Evolutionary conservation across 2,797 vertebrate genomes (phyloP).

Genomic region (Leuciscus waleckii): DNA sequence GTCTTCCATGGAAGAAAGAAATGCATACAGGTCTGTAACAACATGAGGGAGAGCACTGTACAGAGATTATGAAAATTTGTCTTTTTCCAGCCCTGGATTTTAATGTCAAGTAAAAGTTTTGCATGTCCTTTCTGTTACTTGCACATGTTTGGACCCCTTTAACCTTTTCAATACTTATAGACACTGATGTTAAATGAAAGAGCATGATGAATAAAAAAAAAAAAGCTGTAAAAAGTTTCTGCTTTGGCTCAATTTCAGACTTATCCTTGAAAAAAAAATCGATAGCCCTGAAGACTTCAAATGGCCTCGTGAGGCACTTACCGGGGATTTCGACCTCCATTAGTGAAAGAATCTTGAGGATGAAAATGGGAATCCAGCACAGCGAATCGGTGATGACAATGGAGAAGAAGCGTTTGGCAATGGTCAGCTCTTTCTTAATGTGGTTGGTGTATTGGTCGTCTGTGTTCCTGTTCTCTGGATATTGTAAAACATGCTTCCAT

Average conservation of each 20-base stretch:
- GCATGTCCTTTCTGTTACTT: background rate
- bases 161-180: background rate
- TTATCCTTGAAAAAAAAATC: background rate
- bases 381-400: conserved; percentile 97
- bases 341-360: conserved; percentile 94
- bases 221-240: background rate
- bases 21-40: background rate
- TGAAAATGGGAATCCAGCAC: conserved; percentile 98
- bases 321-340: conserved; percentile 96
- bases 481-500: conserved; percentile 98
- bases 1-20: background rate
- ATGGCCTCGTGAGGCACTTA: conserved; percentile 57
- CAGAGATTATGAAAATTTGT: background rate
- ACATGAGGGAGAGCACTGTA: background rate
- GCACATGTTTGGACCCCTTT: background rate
- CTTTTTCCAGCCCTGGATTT: background rate
- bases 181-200: background rate
- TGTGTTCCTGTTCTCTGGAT: conserved; percentile 90
- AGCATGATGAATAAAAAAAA: background rate
- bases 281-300: background rate
- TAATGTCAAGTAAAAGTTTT: background rate
- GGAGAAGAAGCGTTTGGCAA: conserved; percentile 97
- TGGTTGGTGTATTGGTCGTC: conserved; percentile 91
- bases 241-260: background rate
- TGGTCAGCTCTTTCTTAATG: conserved; percentile 93